Evolutionary conservation across 2,113 vertebrate species (phyloP), one percentile per base, ranked within the genome.

Genomic region (Pongo pygmaeus): DNA sequence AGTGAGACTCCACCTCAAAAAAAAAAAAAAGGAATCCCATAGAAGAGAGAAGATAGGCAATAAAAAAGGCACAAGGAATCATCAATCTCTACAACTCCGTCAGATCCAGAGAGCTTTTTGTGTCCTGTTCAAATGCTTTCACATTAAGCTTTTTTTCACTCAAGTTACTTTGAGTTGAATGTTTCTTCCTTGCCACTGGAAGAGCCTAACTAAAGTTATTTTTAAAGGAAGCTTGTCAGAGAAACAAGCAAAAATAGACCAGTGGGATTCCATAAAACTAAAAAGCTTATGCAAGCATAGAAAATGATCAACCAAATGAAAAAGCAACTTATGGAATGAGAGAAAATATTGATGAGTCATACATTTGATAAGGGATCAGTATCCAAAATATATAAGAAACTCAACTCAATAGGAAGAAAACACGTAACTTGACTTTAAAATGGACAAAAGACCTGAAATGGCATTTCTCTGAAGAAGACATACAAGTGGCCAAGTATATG

Each of bases 241-340:
- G 61, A 22, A 74, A 87, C 30, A 83, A 72, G 27, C 67, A 83
- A 92, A 80, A 95, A 64, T 35, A 80, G 77, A 88, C 61, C 57
- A 38, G 75, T 92, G 46, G 81, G 72, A 46, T 55, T 92, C 30
- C 46, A 89, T 77, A 57, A 83, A 84, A 84, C 55, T 89, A 46
- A 93, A 89, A 83, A 46, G 22, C 13, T 35, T 18, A 23, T 25
- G 22, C 77, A 20, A 35, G 40, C 5, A 52, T 64, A 35, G 84
- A 38, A 55, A 91, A 50, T 12, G 4, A 16, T 79, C 40, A 72
- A 32, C 43, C 43, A 46, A 55, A 4, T 10, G 23, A 30, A 72
- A 89, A 80, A 20, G 30, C 18, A 43, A 32, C 43, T 46, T 16
- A 11, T 7, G 25, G 46, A 72, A 77, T 17, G 13, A 30, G 46